Percentiles rank a stretch among this genome's conserved stretches.
Conservation (phyloP, 2,888 invertebrate species). For the Myathropa florea region DNA sequence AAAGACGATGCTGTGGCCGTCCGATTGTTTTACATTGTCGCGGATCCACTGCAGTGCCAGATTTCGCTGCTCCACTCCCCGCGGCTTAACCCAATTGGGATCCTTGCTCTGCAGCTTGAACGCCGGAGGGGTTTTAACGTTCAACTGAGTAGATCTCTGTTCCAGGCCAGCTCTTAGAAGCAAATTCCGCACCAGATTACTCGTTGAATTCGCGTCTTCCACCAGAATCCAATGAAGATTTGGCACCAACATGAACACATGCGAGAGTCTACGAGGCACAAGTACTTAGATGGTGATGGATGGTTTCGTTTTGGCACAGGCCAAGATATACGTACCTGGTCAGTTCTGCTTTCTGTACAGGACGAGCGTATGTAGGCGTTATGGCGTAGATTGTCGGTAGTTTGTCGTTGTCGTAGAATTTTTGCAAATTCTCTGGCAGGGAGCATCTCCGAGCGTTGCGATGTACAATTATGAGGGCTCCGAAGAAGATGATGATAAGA, state of each 20-base stretch:
- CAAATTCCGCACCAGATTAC: conserved; percentile 86
- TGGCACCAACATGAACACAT: conserved; percentile 92
- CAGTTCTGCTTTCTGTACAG: conserved; percentile 96
- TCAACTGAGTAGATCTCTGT: conserved; percentile 83
- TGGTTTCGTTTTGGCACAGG: background rate
- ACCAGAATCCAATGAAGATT: conserved; percentile 96
- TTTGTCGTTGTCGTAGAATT: conserved; percentile 74
- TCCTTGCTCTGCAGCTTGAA: conserved; percentile 85
- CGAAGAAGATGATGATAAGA: conserved; percentile 76
- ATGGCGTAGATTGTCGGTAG: conserved; percentile 91
- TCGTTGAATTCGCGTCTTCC: conserved; percentile 88
- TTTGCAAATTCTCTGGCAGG: conserved; percentile 76
- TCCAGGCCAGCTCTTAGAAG: conserved; percentile 81
- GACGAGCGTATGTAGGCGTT: conserved; percentile 94
- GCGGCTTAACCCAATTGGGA: conserved; percentile 89
- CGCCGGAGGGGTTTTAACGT: conserved; percentile 86
- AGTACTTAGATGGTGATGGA: background rate
- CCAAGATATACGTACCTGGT: conserved; percentile 84
- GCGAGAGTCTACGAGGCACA: conserved; percentile 85
- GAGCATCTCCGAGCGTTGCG: conserved; percentile 77
- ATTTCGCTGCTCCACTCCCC: conserved; percentile 96
- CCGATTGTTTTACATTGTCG: conserved; percentile 79
- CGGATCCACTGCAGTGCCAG: conserved; percentile 89
- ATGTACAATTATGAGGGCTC: conserved; percentile 77
- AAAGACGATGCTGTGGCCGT: conserved; percentile 85